phyloP scores from a whole-genome alignment of 2,113 vertebrate genomes.

The Rafetus swinhoei region DNA sequence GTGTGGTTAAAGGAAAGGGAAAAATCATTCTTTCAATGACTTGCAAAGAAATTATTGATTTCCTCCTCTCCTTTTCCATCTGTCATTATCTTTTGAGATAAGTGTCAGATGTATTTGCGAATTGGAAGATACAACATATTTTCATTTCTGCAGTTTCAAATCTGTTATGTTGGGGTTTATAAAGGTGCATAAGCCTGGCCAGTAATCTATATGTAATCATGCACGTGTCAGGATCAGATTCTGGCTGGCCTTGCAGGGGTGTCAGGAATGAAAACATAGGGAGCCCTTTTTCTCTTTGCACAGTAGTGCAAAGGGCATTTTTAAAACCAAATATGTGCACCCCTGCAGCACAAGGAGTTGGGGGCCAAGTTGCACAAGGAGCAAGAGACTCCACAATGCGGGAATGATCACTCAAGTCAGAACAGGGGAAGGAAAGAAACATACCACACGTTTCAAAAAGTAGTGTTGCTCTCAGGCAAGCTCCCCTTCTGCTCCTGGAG shows the following conservation, averaged over 20 bases:
- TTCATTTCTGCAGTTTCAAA: not conserved
- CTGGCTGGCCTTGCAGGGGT: not conserved
- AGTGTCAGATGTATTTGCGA: not conserved
- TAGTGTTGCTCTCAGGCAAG: not conserved
- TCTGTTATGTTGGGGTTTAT: slow-evolving; percentile 36
- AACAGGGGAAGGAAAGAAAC: not conserved
- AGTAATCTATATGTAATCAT: not conserved
- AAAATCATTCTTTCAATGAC: slow-evolving; percentile 23
- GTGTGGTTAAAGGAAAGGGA: not conserved
- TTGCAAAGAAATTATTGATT: slow-evolving; percentile 30
- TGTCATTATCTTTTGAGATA: not conserved
- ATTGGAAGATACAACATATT: not conserved
- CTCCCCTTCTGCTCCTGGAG: slow-evolving; percentile 30
- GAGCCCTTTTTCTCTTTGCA: not conserved
- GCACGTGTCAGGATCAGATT: not conserved
- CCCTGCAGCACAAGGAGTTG: not conserved
- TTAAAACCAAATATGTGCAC: rapidly evolving
- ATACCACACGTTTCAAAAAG: not conserved
- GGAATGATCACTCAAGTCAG: not conserved
- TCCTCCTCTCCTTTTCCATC: slow-evolving; percentile 37
- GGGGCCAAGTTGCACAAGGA: not conserved
- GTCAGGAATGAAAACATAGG: not conserved
- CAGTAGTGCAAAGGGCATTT: not conserved
- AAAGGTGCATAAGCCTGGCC: not conserved
- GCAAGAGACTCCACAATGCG: not conserved